Percentiles rank a stretch among this genome's conserved stretches.
Conservation (phyloP, 1,140 invertebrate genomes). For the Lepidurus couesii region DNA sequence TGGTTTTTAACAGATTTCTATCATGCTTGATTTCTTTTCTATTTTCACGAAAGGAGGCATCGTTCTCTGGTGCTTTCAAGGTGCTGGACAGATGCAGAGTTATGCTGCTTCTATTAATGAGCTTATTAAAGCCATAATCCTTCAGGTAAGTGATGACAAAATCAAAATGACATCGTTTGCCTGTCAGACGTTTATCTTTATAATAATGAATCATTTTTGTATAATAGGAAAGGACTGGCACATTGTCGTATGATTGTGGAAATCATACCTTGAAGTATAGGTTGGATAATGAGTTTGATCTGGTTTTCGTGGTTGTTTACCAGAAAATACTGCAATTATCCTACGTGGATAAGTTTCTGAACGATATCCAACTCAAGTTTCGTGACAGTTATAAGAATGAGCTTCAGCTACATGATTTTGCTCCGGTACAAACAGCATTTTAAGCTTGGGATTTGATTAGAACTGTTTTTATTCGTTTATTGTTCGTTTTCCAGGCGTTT, state of each 20-base stretch:
- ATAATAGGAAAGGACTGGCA: conserved; percentile 79
- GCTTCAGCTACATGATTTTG: conserved; percentile 58
- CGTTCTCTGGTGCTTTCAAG: conserved; percentile 96
- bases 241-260: conserved; percentile 77
- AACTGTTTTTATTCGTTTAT: background rate
- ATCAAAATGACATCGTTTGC: background rate
- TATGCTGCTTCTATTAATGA: conserved; percentile 92
- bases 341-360: conserved; percentile 95
- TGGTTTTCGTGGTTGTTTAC: conserved; percentile 96
- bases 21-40: conserved; percentile 98
- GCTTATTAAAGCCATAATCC: conserved; percentile 88
- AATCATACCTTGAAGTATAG: conserved; percentile 88
- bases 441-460: background rate
- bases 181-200: background rate
- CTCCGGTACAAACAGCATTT: conserved; percentile 45
- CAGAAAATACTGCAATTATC: conserved; percentile 95
- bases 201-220: conserved; percentile 38
- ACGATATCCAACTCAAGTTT: conserved; percentile 92
- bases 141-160: conserved; percentile 73
- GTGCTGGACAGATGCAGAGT: conserved; percentile 66
- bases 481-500: conserved; percentile 52
- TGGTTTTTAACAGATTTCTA: conserved; percentile 40
- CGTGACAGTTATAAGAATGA: conserved; percentile 92
- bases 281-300: conserved; percentile 97
- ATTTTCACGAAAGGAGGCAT: conserved; percentile 99